Evolutionary conservation across 2,888 invertebrate species (phyloP), one percentile per base, ranked within the genome.

Genomic region (Cremastinae sp.): DNA sequence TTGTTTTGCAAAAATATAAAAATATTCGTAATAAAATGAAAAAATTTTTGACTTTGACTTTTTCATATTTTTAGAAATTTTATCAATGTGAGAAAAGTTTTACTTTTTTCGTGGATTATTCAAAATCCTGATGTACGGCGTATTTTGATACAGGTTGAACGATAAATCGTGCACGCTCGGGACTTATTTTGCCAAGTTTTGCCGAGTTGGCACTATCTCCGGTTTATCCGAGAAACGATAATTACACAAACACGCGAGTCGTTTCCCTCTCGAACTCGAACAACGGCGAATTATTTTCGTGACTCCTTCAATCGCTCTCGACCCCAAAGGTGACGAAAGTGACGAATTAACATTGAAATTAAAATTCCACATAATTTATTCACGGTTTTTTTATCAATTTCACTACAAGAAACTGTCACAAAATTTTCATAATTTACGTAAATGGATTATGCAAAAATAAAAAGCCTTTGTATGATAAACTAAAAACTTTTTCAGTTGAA

Each of bases 151-250:
- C 12, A 45, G 9, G 10, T 35, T 22, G 28, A 41, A 41, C 62
- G 62, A 72, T 58, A 72, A 72, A 51, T 64, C 64, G 49, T 64
- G 41, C 58, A 64, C 49, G 28, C 14, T 16, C 16, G 10, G 39
- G 49, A 41, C 72, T 28, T 41, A 51, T 65, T 72, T 65, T 56
- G 72, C 72, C 43, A 51, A 45, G 65, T 72, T 72, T 9, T 51
- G 72, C 72, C 41, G 65, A 72, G 65, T 72, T 72, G 72, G 72
- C 72, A 65, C 18, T 51, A 41, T 9, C 56, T 41, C 49, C 55
- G 22, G 51, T 51, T 65, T 53, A 18, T 9, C 22, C 12, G 28
- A 70, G 43, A 65, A 55, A 47, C 55, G 14, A 53, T 58, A 49
- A 58, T 14, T 20, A 35, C 47, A 18, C 20, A 18, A 12, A 58